Evolutionary conservation across 2,797 vertebrate genomes (phyloP).

Genomic region (Typhlichthys subterraneus): DNA sequence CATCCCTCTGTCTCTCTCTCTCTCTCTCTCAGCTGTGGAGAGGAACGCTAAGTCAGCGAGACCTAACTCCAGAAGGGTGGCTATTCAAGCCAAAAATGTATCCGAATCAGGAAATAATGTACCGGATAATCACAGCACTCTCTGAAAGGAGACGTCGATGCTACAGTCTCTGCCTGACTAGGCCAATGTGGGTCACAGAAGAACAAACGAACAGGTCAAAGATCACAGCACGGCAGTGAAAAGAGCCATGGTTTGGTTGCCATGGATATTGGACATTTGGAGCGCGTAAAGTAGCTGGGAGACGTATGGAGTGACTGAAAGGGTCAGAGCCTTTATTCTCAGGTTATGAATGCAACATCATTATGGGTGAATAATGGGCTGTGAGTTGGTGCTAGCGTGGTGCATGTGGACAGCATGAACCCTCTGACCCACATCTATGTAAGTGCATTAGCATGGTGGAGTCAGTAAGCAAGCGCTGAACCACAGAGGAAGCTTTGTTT

Average conservation of each 20-base stretch:
- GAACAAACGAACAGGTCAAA: conserved; percentile 6
- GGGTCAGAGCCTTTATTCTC: conserved; percentile 34
- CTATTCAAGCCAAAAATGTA: conserved; percentile 40
- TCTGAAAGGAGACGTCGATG: neutral
- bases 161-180: conserved; percentile 10
- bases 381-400: conserved; percentile 24
- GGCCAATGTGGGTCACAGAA: conserved; percentile 21
- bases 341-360: conserved; percentile 54
- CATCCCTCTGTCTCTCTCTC: conserved; percentile 25
- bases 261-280: conserved; percentile 27
- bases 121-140: conserved; percentile 23
- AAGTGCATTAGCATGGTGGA: conserved; percentile 62
- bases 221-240: conserved; percentile 15
- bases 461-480: conserved; percentile 58
- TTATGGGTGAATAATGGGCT: conserved; percentile 57
- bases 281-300: conserved; percentile 26
- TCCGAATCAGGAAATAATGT: conserved; percentile 28
- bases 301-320: conserved; percentile 37
- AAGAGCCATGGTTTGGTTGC: conserved; percentile 35
- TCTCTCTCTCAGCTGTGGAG: too few relatives aligned
- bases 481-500: conserved; percentile 43
- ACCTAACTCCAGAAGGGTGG: conserved; percentile 29
- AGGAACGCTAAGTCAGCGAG: neutral
- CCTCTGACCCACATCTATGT: conserved; percentile 49
- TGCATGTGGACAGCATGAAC: conserved; percentile 51